Base-by-base conservation (phyloP, 2,797 vertebrate species). In the Philypnodon macrostomus region DNA sequence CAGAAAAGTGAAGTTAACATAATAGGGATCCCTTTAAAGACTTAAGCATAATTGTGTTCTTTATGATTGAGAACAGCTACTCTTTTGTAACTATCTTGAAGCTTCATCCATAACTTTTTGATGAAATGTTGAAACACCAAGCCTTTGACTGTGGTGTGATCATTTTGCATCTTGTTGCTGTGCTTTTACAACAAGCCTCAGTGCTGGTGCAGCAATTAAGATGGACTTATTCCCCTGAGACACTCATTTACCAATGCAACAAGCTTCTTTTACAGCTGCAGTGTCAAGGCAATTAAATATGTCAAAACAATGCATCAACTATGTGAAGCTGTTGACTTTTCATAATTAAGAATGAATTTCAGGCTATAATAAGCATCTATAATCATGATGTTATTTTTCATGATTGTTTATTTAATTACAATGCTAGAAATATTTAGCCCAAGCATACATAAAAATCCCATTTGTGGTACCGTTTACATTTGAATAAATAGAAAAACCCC, bases 231-330 rank as follows among this genome's bases (percentile, higher is more conserved):
- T 63, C 44, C 30, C 73, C 73, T 66, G 55, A 66, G 61, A 56
- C 17, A 66, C 53, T 64, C n/a, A 75, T 70, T 79, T 68, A 66
- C 39, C 4, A 17, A 41, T 55, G 47, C 56, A 63, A 56, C 49
- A 19, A 49, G 59, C 42, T 68, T 41, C 40, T 64, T 72, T 58
- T 17, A 58, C 30, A 23, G 59, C 53, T 34, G 35, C 11, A 16
- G 19, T 34, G 50, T 54, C 51, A 50, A 40, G 13, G 39, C 48
- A 57, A 67, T 77, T 71, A 72, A 73, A 61, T 76, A 67, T 56
- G 46, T 63, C 49, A 58, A 67, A 70, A 78, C 67, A 66, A 65
- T 19, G 16, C 26, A 47, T 59, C 27, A 12, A 41, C 21, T 62
- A 52, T 55, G 18, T 55, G 16, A 56, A 15, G 21, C 38, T 26